Conservation (phyloP, 2,113 vertebrate species). For the Gavialis gangeticus region DNA sequence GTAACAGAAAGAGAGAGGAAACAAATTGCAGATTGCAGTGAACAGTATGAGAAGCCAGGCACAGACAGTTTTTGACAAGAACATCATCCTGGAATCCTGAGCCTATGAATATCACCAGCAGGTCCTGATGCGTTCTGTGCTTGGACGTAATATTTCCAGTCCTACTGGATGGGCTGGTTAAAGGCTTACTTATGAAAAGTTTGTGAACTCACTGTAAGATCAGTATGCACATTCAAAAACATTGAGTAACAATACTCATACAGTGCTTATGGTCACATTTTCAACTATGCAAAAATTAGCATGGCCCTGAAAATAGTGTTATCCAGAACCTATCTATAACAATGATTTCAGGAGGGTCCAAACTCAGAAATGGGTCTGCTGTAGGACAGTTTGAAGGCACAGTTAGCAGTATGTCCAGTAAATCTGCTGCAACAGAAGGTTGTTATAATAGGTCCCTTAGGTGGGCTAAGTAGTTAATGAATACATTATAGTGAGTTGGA, state of each 20-base stretch:
- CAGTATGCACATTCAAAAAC: constrained; percentile 26
- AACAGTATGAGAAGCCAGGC: background rate
- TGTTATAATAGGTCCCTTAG: constrained; percentile 53
- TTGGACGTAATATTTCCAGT: background rate
- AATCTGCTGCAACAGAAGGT: constrained; percentile 45
- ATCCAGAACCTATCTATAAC: background rate
- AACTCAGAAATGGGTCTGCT: constrained; percentile 17
- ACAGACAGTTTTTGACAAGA: background rate
- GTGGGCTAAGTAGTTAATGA: constrained; percentile 42
- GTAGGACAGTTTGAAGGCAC: constrained; percentile 15
- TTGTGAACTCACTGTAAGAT: constrained; percentile 9
- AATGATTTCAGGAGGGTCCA: background rate
- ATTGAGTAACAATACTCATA: background rate
- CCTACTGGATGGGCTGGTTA: background rate
- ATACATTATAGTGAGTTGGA: background rate
- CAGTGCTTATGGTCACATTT: constrained; percentile 34
- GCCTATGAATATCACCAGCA: background rate
- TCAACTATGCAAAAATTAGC: constrained; percentile 29
- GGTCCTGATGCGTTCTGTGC: background rate
- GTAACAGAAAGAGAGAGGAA: background rate
- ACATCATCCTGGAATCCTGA: background rate
- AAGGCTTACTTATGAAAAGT: background rate
- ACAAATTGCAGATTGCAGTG: background rate
- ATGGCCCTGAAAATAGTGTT: background rate
- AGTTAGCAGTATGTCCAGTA: constrained; percentile 53